Evolutionary conservation across 2,888 invertebrate genomes (phyloP).

Genomic region (Pelosia muscerda): DNA sequence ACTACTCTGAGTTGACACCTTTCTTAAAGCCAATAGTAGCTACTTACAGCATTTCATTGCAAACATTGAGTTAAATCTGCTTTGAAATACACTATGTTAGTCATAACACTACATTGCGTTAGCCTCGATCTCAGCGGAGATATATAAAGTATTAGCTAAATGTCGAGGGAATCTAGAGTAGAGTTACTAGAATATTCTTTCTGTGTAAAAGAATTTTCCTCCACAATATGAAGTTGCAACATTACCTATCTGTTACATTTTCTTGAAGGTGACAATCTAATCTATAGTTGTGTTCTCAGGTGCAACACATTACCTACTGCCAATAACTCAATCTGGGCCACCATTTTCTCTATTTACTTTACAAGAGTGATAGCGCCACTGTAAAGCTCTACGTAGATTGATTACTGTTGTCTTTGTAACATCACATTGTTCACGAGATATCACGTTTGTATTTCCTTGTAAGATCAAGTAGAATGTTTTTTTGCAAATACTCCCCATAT

Average conservation of each 20-base stretch:
- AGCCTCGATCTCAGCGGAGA: neutral
- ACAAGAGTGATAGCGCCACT: constrained; percentile 15
- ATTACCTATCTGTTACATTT: neutral
- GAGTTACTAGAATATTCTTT: neutral
- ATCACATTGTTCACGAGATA: neutral
- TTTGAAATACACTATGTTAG: neutral
- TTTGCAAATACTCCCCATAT: neutral
- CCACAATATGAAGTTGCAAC: neutral
- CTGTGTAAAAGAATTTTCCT: neutral
- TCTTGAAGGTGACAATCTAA: neutral
- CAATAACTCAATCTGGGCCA: constrained; percentile 14
- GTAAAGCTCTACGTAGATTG: constrained; percentile 18
- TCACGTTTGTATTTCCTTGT: neutral
- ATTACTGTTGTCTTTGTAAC: constrained; percentile 9
- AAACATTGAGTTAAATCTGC: neutral
- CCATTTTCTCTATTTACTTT: constrained; percentile 18
- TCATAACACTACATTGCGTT: neutral
- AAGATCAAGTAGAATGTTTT: neutral
- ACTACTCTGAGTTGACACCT: neutral
- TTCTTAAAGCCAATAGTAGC: neutral
- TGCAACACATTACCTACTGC: constrained; percentile 8
- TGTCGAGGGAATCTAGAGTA: neutral
- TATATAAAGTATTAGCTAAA: neutral
- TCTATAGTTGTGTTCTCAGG: constrained; percentile 10
- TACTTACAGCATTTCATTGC: neutral